Evolutionary conservation across 2,113 vertebrate genomes (phyloP).

Genomic region (Cyphomyrus discorhynchus): DNA sequence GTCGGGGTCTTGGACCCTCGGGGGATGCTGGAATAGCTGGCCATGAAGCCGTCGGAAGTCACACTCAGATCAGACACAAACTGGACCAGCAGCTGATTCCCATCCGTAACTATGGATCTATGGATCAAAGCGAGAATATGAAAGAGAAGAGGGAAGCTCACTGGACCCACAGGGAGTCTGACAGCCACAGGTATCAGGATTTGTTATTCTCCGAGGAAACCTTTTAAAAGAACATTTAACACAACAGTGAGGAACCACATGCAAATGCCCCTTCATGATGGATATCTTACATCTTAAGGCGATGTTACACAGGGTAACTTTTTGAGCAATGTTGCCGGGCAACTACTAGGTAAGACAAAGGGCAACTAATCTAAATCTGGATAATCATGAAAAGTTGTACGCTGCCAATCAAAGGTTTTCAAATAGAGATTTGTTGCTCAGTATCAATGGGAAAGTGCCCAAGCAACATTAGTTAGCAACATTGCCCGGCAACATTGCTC

Average conservation of each 20-base stretch:
- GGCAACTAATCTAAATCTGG: not conserved
- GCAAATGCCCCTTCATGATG: not conserved
- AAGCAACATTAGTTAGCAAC: not conserved
- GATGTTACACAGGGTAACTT: not conserved
- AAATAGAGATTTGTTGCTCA: not conserved
- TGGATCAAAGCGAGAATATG: not conserved
- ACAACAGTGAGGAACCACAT: not conserved
- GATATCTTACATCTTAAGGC: not conserved
- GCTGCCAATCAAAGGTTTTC: not conserved
- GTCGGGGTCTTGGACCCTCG: conserved; percentile 29
- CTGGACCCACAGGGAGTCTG: not conserved
- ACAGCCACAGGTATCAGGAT: not conserved
- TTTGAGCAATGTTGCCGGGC: not conserved
- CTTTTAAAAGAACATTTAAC: not conserved
- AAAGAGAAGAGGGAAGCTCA: not conserved
- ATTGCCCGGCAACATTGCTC: not conserved
- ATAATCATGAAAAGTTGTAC: not conserved
- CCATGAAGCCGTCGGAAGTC: conserved; percentile 77
- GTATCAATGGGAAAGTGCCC: not conserved
- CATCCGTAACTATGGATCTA: conserved; percentile 60
- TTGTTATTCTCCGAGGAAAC: not conserved
- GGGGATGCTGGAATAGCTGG: conserved; percentile 58
- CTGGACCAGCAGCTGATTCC: conserved; percentile 76
- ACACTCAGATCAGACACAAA: conserved; percentile 86
- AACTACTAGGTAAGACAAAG: not conserved